A percentile compares a stretch with the other conserved stretches of the same genome.
Conservation (phyloP, 2,797 vertebrate species). For the Uromys caudimaculatus region DNA sequence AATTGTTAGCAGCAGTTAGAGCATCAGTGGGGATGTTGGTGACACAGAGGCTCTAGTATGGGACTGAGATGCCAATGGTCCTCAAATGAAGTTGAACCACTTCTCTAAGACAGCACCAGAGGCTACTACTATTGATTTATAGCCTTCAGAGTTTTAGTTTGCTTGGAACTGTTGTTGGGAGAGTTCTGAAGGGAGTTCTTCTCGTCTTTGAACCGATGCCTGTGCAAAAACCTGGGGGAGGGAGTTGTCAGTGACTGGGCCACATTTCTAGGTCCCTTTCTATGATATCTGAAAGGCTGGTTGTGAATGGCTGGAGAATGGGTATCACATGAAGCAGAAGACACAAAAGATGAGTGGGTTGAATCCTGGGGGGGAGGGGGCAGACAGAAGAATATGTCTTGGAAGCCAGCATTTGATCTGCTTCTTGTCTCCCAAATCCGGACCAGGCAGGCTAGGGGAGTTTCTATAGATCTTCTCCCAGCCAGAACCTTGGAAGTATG, state of each 20-base stretch:
- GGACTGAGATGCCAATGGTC: conserved; percentile 77
- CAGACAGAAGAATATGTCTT: neutral
- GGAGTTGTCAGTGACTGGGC: neutral
- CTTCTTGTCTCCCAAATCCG: neutral
- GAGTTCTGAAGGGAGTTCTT: conserved; percentile 83
- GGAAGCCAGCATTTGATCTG: conserved; percentile 9
- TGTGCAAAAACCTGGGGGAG: conserved; percentile 75
- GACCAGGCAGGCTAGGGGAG: conserved; percentile 9
- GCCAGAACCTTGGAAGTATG: conserved; percentile 5
- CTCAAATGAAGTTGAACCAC: conserved; percentile 86
- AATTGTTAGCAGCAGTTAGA: conserved; percentile 88
- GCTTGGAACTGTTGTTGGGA: conserved; percentile 78
- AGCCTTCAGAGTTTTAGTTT: conserved; percentile 85
- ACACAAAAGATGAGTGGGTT: neutral
- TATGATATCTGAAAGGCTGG: neutral
- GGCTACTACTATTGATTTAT: conserved; percentile 93
- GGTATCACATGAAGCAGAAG: neutral
- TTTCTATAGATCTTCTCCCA: conserved; percentile 27
- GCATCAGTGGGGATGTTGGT: conserved; percentile 85
- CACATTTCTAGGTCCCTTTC: conserved; percentile 18
- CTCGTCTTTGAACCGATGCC: conserved; percentile 82
- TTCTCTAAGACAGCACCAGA: conserved; percentile 88
- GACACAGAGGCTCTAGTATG: conserved; percentile 76
- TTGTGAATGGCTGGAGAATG: neutral
- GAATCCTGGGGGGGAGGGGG: neutral